Evolutionary conservation across 2,797 vertebrate genomes (phyloP).

Genomic region (Enteromius unitaeniatus): DNA sequence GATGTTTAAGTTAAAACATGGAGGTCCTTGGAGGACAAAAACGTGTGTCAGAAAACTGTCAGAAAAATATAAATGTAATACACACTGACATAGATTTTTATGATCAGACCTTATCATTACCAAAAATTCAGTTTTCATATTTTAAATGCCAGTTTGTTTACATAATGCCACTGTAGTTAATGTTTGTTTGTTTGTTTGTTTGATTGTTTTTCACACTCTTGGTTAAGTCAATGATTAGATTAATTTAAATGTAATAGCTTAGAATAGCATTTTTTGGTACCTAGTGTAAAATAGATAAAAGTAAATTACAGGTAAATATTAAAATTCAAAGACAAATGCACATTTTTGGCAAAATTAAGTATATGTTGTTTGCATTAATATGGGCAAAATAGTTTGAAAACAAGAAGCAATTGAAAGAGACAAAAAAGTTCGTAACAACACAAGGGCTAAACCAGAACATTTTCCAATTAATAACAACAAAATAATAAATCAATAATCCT

Average conservation of each 20-base stretch:
- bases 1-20: not conserved
- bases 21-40: not conserved
- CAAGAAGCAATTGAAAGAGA: too few species aligned
- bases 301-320: too few species aligned
- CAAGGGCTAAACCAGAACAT: not conserved
- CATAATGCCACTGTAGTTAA: not conserved
- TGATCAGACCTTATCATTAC: not conserved
- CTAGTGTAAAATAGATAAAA: too few species aligned
- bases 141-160: not conserved
- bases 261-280: not conserved
- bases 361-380: not conserved
- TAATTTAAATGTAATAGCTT: too few species aligned
- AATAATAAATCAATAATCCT: not conserved
- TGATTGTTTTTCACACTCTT: not conserved
- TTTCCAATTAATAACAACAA: not conserved
- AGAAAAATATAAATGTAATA: not conserved
- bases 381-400: too few species aligned
- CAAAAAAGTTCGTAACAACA: not conserved
- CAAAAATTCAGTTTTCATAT: not conserved
- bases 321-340: too few species aligned
- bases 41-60: not conserved
- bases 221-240: not conserved
- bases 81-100: not conserved
- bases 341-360: too few species aligned
- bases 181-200: too few species aligned